These are phyloP conservation scores for Pemphredon lugubris DNA, from an alignment of 2,888 invertebrate genomes.

Conservation along the genomic window DNA sequence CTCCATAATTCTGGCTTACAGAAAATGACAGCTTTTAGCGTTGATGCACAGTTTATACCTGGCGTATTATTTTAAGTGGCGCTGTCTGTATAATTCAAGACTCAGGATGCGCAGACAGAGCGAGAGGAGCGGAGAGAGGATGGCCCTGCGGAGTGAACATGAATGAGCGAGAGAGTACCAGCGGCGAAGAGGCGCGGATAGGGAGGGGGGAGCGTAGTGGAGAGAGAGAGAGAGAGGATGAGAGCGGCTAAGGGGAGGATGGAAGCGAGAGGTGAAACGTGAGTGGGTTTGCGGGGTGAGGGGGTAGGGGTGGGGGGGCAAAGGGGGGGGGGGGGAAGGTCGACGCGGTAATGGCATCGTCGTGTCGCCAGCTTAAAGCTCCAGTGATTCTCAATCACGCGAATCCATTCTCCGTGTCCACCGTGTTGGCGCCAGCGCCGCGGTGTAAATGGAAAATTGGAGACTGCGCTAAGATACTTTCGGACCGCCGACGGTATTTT, in stretches of 20 bases:
- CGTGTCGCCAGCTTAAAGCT: slow-evolving; percentile 76
- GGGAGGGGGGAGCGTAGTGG: slow-evolving; percentile 16
- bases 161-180: slow-evolving; percentile 30
- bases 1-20: slow-evolving; percentile 80
- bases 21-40: slow-evolving; percentile 80
- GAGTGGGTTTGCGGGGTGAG: slow-evolving; percentile 46
- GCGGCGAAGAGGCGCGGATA: slow-evolving; percentile 25
- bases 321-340: slow-evolving; percentile 64
- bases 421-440: slow-evolving; percentile 29
- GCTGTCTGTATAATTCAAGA: slow-evolving; percentile 77
- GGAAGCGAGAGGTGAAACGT: slow-evolving; percentile 45
- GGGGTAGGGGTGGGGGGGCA: slow-evolving; percentile 58
- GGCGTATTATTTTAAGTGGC: slow-evolving; percentile 80
- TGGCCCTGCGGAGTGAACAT: slow-evolving; percentile 32
- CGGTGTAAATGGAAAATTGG: slow-evolving; percentile 17
- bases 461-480: slow-evolving; percentile 21
- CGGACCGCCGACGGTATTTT: slow-evolving; percentile 26
- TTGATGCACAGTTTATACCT: slow-evolving; percentile 79
- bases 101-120: slow-evolving; percentile 55
- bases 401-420: slow-evolving; percentile 60
- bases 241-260: slow-evolving; percentile 42
- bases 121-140: slow-evolving; percentile 42
- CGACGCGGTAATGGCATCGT: slow-evolving; percentile 77
- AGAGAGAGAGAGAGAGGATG: slow-evolving; percentile 20
- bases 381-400: slow-evolving; percentile 75